These are phyloP conservation scores for Aleadryas rufinucha DNA, from an alignment of 2,113 vertebrate species.

Conservation along the genomic window DNA sequence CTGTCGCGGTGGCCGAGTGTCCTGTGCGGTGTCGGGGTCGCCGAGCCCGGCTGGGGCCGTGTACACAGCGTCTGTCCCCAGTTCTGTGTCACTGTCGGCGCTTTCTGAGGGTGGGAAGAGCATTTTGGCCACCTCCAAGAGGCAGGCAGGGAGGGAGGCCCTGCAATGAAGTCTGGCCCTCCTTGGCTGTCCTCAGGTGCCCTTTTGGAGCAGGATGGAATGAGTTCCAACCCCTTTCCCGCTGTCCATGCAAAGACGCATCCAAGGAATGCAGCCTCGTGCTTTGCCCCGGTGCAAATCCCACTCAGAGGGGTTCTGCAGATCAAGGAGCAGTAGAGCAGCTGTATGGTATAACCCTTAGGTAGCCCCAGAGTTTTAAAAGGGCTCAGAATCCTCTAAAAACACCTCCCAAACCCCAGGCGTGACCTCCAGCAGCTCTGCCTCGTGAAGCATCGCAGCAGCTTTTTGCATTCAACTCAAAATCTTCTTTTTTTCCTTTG, in stretches of 20 bases:
- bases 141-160: background rate
- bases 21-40: background rate
- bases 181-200: background rate
- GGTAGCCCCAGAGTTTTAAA: background rate
- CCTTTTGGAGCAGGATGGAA: background rate
- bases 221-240: fast-evolving
- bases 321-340: background rate
- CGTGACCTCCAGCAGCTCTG: background rate
- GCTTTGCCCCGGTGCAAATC: background rate
- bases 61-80: background rate
- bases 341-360: background rate
- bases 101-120: background rate
- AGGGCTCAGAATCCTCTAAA: background rate
- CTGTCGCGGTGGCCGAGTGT: background rate
- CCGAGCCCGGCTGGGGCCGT: background rate
- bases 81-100: background rate
- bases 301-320: background rate
- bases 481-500: background rate
- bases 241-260: fast-evolving
- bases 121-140: background rate
- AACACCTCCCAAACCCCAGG: background rate
- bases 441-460: fast-evolving
- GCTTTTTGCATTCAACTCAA: background rate
- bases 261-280: background rate
- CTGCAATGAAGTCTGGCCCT: background rate